These are phyloP conservation scores for Phaethon lepturus DNA, from an alignment of 2,113 vertebrate species.

Conservation along the genomic window DNA sequence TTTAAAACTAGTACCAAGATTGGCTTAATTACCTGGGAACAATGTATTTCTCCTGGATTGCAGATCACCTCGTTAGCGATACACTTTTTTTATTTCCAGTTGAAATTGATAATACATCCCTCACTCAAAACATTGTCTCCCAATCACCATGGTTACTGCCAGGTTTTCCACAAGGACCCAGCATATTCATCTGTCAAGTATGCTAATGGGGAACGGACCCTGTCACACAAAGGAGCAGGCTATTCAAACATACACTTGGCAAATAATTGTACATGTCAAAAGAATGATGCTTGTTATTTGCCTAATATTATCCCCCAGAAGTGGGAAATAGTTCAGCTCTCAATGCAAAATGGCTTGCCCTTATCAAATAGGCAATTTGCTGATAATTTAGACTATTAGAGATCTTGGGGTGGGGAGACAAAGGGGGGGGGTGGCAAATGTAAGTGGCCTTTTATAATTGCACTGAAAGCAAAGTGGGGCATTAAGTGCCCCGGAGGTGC, in stretches of 20 bases:
- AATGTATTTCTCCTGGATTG: slow-evolving; percentile 28
- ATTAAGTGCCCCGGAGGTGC: slow-evolving; percentile 52
- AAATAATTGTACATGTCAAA: slow-evolving; percentile 83
- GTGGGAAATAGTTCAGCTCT: slow-evolving; percentile 73
- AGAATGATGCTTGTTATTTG: slow-evolving; percentile 80
- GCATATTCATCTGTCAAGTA: slow-evolving; percentile 76
- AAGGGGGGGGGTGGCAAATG: slow-evolving; percentile 8
- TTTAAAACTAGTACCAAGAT: slow-evolving; percentile 29
- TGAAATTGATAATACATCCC: slow-evolving; percentile 69
- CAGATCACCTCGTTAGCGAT: slow-evolving; percentile 48
- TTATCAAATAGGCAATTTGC: slow-evolving; percentile 78
- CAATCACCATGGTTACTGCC: slow-evolving; percentile 78
- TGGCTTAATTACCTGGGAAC: slow-evolving; percentile 67
- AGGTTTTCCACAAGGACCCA: slow-evolving; percentile 67
- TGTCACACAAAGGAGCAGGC: slow-evolving; percentile 75
- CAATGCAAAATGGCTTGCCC: slow-evolving; percentile 75
- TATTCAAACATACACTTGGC: slow-evolving; percentile 79
- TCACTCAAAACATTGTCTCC: slow-evolving; percentile 71
- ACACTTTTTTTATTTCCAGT: slow-evolving; percentile 36
- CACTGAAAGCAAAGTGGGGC: slow-evolving; percentile 69
- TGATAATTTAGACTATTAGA: slow-evolving; percentile 74
- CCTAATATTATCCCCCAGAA: slow-evolving; percentile 78
- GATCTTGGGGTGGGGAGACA: slow-evolving; percentile 68
- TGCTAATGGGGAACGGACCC: slow-evolving; percentile 71
- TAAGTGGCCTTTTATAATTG: slow-evolving; percentile 76